Base-by-base conservation (phyloP, 2,797 vertebrate species). In the Danionella dracula region DNA sequence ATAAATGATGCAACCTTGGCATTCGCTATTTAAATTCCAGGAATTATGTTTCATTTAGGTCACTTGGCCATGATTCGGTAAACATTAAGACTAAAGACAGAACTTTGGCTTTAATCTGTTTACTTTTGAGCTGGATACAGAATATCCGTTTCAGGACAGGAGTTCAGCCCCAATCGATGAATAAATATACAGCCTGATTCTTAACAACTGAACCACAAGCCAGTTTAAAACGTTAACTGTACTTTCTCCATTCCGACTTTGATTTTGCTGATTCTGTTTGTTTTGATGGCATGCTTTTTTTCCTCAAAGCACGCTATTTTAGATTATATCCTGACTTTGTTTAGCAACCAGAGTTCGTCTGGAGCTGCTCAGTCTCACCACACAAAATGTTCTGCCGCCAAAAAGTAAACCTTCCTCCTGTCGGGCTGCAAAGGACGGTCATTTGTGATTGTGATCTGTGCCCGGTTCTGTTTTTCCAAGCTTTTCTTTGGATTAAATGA, bases 301-400 rank as follows among this genome's bases (percentile, higher is more conserved):
- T 46, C 32, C 17, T 53, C 46, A 53, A 53, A 63, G 29, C 12
- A 42, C 31, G 10, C 48, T 6, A 61, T 53, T 54, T 40, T 27
- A 17, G 1, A 37, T 16, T 48, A 44, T 48, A 61, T n/a, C 19
- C 4, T 55, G 12, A 37, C 19, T 10, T 10, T 38, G 37, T 44
- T 65, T 45, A 35, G 45, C 35, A 23, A 40, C n/a, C 16, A 4
- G 19, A 23, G 3, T 27, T 27, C 3, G 23, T 27, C 13, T 65
- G 40, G 40, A 65, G 29, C 40, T 65, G 49, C 40, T 38, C 13
- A 40, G 42, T 56, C 41, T 56, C 12, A 38, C 51, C 34, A 56
- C 53, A 48, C 3, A 44, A n/a, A 49, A 54, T 42, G 23, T 54
- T 56, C 16, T 48, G 20, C 3, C 6, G 1, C 13, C 13, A 48